These are phyloP conservation scores for Nephrotoma guestfalica DNA, from an alignment of 2,888 invertebrate genomes.

Conservation along the genomic window DNA sequence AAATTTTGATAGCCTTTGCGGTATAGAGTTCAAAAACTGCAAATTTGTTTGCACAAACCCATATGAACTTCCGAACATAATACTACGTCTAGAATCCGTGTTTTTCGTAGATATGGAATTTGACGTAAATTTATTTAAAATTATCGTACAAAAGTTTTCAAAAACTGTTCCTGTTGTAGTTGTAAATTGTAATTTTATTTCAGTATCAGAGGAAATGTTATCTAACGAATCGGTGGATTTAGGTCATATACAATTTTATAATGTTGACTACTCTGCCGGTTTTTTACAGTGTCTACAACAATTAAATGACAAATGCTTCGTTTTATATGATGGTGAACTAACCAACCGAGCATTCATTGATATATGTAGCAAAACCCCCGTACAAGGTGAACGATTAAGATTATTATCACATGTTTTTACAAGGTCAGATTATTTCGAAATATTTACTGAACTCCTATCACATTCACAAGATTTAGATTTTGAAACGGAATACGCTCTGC, in stretches of 20 bases:
- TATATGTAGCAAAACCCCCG: not conserved
- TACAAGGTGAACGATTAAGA: not conserved
- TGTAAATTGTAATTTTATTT: not conserved
- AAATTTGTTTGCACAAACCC: not conserved
- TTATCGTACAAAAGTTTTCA: not conserved
- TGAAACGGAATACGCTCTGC: not conserved
- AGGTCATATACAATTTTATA: not conserved
- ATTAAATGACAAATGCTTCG: not conserved
- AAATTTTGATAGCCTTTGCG: not conserved
- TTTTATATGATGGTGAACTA: not conserved
- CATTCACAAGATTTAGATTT: too few relatives aligned
- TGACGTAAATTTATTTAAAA: not conserved
- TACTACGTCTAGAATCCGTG: not conserved
- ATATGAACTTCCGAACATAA: not conserved
- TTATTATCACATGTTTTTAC: too few relatives aligned
- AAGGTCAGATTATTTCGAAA: not conserved
- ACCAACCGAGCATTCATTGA: not conserved
- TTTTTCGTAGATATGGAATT: not conserved
- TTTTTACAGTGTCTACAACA: not conserved
- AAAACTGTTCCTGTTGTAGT: not conserved
- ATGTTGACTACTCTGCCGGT: not conserved
- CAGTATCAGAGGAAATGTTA: not conserved
- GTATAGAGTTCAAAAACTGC: not conserved
- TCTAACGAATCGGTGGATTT: not conserved
- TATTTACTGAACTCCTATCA: not conserved